These are phyloP conservation scores for Rambutsinella grinnellia DNA, from an alignment of 2,888 invertebrate species.

Conservation along the genomic window DNA sequence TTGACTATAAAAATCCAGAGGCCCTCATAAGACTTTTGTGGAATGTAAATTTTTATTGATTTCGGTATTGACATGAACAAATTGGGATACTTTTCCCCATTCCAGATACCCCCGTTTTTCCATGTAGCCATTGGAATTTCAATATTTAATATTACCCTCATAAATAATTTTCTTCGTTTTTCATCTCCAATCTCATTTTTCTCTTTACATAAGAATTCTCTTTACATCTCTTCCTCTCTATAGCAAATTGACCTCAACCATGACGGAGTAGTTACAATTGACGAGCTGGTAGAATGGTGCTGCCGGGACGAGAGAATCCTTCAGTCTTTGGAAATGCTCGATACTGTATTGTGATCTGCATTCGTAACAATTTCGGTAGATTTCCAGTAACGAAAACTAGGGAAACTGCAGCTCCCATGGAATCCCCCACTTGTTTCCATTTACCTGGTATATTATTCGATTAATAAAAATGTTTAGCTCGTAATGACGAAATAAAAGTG, in stretches of 20 bases:
- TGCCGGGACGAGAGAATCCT: slow-evolving; percentile 80
- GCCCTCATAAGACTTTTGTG: no score
- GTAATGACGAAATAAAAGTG: no score
- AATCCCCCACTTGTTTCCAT: neutral
- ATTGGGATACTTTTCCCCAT: no score
- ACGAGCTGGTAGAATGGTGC: slow-evolving; percentile 85
- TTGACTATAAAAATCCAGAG: no score
- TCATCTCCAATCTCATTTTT: neutral
- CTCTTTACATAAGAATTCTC: neutral
- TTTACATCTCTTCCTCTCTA: no score
- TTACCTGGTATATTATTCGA: neutral
- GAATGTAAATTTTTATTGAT: no score
- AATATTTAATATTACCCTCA: neutral
- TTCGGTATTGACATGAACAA: no score
- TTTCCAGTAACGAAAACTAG: neutral
- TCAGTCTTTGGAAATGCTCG: slow-evolving; percentile 79
- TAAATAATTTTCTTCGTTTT: neutral
- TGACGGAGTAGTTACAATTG: slow-evolving; percentile 84
- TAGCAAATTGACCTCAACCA: slow-evolving; percentile 85
- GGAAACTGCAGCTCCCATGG: no score
- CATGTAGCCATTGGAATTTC: no score
- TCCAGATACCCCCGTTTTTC: no score
- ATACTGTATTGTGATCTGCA: slow-evolving; percentile 79
- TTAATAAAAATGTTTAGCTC: no score
- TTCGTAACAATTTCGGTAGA: neutral